Evolutionary conservation across 2,888 invertebrate species (phyloP), one percentile per base, ranked within the genome.

Genomic region (Brachyopa scutellaris): DNA sequence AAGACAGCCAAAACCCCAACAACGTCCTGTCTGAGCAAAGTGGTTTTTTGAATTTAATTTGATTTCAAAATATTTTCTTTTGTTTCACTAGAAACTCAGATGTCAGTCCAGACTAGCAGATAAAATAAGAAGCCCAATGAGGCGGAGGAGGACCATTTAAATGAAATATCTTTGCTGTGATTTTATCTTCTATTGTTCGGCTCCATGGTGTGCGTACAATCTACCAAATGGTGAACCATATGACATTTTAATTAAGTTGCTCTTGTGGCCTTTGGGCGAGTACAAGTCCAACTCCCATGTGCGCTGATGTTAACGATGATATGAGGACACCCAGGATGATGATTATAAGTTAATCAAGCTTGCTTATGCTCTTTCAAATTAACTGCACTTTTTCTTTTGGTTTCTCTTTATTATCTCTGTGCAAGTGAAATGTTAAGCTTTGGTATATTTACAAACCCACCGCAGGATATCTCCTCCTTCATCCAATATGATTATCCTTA

Each of bases 241-340:
- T 31, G 51, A 51, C 17, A 19, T 19, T 51, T 51, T 51, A 19
- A 51, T 51, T 31, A 33, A 47, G 26, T 47, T 51, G 6, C 13
- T 13, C n/a, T 51, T 31, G 9, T 36, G 36, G n/a, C n/a, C n/a
- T n/a, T n/a, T n/a, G n/a, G n/a, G n/a, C n/a, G n/a, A n/a, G n/a
- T n/a, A n/a, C n/a, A n/a, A n/a, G n/a, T n/a, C n/a, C 5, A 23
- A 1, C 13, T 47, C 13, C 40, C 40, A 40, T 40, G 40, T 13
- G 45, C 19, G n/a, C 1, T 17, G 15, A 38, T 40, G 8, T n/a
- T 45, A 6, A 45, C 21, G n/a, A 19, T 45, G 15, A 38, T 38
- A 15, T 2, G 11, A 47, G 8, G 11, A 51, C 17, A n/a, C 31
- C 51, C 17, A 19, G 31, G 29, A 33, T 31, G 31, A 19, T 31